phyloP scores from a whole-genome alignment of 64 coral and sea anemone genomes.

The Porites australiensis region DNA sequence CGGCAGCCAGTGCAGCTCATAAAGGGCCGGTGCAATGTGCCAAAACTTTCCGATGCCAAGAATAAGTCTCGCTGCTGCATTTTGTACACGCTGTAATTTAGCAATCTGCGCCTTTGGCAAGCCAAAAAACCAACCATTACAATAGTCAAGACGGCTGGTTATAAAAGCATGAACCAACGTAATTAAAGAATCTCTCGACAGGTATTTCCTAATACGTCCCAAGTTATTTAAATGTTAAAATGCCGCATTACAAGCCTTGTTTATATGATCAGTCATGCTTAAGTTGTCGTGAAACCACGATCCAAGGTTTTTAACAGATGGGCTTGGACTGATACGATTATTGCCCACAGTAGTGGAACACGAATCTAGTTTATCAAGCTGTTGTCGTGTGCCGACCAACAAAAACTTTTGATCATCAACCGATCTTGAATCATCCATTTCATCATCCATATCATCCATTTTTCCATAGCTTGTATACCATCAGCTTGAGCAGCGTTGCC shows the following conservation, averaged over 20 bases:
- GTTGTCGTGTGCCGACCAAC: slow-evolving; percentile 9
- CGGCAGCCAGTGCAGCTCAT: no score
- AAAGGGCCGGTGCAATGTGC: no score
- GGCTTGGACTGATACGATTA: slow-evolving; percentile 8
- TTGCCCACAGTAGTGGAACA: slow-evolving; percentile 7
- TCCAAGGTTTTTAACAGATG: slow-evolving; percentile 13
- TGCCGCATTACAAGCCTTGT: slow-evolving; percentile 42
- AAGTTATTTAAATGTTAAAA: slow-evolving; percentile 41
- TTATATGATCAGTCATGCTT: slow-evolving; percentile 23
- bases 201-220: neutral
- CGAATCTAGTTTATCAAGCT: slow-evolving; percentile 23
- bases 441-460: neutral
- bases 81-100: no score
- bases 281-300: neutral
- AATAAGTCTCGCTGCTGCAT: no score
- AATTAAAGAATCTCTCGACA: no score
- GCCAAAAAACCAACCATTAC: no score
- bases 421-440: slow-evolving; percentile 35
- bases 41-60: no score
- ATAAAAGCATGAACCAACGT: no score
- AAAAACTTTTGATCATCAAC: slow-evolving; percentile 16
- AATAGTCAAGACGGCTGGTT: no score
- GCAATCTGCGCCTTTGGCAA: no score
- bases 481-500: slow-evolving; percentile 10
- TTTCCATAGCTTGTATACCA: slow-evolving; percentile 27